Percentiles rank a stretch among this genome's conserved stretches.
Evolutionary conservation across 2,797 vertebrate species (phyloP).

Genomic region (Phrynocephalus guinanensis): DNA sequence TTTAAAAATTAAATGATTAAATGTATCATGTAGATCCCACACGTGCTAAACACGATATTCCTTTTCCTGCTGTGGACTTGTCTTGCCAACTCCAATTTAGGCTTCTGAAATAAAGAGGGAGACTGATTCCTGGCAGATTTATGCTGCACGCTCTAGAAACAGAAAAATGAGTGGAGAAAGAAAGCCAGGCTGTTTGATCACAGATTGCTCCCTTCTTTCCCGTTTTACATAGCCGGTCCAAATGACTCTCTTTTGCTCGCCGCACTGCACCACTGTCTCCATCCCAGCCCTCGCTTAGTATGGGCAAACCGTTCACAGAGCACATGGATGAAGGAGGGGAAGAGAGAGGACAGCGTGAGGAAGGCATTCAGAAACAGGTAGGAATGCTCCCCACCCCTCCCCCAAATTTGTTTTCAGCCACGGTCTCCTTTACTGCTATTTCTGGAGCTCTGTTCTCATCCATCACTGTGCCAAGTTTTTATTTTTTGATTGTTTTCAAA

Average conservation of each 20-base stretch:
- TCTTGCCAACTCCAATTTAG: background rate
- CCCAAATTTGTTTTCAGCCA: conserved; percentile 30
- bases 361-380: background rate
- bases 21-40: background rate
- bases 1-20: background rate
- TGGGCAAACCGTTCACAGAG: background rate
- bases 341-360: conserved; percentile 26
- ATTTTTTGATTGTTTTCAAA: background rate
- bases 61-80: conserved; percentile 19
- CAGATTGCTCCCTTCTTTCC: conserved; percentile 28
- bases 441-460: conserved; percentile 36
- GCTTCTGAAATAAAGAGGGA: background rate
- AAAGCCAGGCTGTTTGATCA: conserved; percentile 11
- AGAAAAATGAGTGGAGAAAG: conserved; percentile 40
- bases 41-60: background rate
- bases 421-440: background rate
- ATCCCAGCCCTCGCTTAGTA: conserved; percentile 22
- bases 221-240: conserved; percentile 30
- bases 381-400: background rate
- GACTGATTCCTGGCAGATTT: background rate
- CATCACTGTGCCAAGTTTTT: conserved; percentile 16
- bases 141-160: background rate
- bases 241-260: conserved; percentile 8
- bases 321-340: background rate
- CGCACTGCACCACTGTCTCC: conserved; percentile 11